These are phyloP conservation scores for Eilema sororculum DNA, from an alignment of 2,888 invertebrate species.

Conservation along the genomic window DNA sequence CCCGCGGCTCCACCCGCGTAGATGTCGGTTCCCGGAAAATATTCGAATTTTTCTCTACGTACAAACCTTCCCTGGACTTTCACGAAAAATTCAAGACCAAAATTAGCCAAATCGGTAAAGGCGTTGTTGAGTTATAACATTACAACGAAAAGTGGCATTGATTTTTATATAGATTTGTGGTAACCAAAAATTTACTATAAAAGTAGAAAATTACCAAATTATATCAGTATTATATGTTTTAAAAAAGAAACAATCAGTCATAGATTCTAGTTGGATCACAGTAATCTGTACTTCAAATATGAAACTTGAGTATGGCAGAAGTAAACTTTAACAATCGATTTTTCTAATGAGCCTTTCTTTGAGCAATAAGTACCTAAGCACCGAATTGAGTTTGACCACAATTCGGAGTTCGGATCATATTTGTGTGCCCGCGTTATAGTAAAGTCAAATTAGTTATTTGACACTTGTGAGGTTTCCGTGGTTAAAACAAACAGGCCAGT, in stretches of 20 bases:
- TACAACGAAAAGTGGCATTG: too few species aligned
- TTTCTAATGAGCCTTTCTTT: background rate
- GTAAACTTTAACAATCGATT: background rate
- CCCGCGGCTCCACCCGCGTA: too few species aligned
- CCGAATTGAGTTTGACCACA: background rate
- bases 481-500: background rate
- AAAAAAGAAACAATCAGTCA: too few species aligned
- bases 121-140: too few species aligned
- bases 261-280: background rate
- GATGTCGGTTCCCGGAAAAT: too few species aligned
- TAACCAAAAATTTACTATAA: too few species aligned
- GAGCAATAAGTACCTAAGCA: constrained; percentile 3
- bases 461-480: constrained; percentile 1
- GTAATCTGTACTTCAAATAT: background rate
- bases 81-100: too few species aligned
- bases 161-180: background rate
- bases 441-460: constrained; percentile 4
- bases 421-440: background rate
- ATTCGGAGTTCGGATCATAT: background rate
- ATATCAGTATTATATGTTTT: background rate
- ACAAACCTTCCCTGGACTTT: background rate
- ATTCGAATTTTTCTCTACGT: too few species aligned
- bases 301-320: background rate
- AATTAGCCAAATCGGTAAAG: too few species aligned
- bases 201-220: too few species aligned